Evolutionary conservation across 1,140 invertebrate genomes (phyloP), one percentile per base, ranked within the genome.

Genomic region (Platorchestia sp.): DNA sequence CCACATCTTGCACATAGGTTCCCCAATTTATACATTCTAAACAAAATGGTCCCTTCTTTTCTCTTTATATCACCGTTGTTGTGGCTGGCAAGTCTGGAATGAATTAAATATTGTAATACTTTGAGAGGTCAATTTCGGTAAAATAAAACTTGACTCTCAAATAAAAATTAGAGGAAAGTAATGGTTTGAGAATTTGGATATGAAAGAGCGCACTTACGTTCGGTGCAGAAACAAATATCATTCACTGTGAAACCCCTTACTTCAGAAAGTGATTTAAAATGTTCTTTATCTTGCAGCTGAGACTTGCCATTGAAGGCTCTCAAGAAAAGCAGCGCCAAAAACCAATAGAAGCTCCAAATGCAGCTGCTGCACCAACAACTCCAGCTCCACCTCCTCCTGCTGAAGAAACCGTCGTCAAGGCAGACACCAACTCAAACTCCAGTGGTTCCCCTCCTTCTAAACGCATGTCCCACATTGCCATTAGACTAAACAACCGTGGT

Each of bases 301-400:
- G 91, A 6, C 91, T 93, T 5, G 91, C 91, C 6, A 93, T 93
- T 27, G 91, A 93, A 93, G 91, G 91, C 91, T 47, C 44, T 44
- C 91, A 93, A 40, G 91, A 93, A 40, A 93, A 93, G 44, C 44
- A 93, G 45, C 91, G 44, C 91, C 91, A 45, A 44, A 93, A 93
- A 47, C 91, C 91, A 3, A 40, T 45, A 19, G 91, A 44, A 47
- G 45, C 45, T 10, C 87, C n/a, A 10, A 44, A 5, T 89, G 36
- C 87, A 89, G 87, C n/a, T 14, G 0, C 87, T 42, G 44, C 36
- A 45, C 6, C 91, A 45, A 45, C 91, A 75, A 42, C 22, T 10
- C 41, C 87, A 42, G 36, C 45, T 45, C 19, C 86, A 22, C 19
- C 86, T 27, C 16, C 16, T 10, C 44, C 43, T n/a, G 45, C 40